Evolutionary conservation across 1,140 invertebrate genomes (phyloP).

Genomic region (Argopecten irradians): DNA sequence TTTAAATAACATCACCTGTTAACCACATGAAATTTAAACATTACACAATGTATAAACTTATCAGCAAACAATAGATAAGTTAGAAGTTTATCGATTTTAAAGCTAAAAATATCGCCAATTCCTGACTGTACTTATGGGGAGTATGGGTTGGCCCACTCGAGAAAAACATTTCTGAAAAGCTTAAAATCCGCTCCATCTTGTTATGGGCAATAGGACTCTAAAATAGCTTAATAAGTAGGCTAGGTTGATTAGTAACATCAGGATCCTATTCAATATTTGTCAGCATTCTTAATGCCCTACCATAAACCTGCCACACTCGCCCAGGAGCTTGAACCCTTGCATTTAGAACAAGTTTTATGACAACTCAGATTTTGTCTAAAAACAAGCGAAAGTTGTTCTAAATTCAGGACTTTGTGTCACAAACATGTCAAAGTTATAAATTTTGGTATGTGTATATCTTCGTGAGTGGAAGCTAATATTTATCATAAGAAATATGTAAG

Average conservation of each 20-base stretch:
- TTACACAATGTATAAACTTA: slow-evolving; percentile 19
- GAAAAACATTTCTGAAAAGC: slow-evolving; percentile 16
- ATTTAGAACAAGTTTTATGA: neutral
- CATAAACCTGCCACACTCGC: neutral
- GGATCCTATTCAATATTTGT: neutral
- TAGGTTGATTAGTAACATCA: neutral
- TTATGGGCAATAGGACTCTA: slow-evolving; percentile 4
- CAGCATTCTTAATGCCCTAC: neutral
- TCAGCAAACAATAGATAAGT: slow-evolving; percentile 11
- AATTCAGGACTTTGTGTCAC: neutral
- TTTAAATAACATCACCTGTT: slow-evolving; percentile 17
- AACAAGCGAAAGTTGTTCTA: neutral
- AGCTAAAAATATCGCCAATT: slow-evolving; percentile 9
- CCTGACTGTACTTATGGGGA: neutral
- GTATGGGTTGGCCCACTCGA: slow-evolving; percentile 1
- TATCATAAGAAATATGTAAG: neutral
- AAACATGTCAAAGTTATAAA: neutral
- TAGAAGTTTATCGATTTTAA: slow-evolving; percentile 12
- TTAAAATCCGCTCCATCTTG: slow-evolving; percentile 10
- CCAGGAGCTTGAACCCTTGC: neutral
- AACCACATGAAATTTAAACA: slow-evolving; percentile 12
- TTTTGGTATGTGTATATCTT: neutral
- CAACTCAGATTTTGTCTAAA: neutral
- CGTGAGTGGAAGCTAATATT: neutral
- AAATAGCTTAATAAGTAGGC: slow-evolving; percentile 8